Percentiles rank a stretch among this genome's conserved stretches.
Conservation (phyloP, 2,888 invertebrate genomes). For the Glaucopsyche alexis region DNA sequence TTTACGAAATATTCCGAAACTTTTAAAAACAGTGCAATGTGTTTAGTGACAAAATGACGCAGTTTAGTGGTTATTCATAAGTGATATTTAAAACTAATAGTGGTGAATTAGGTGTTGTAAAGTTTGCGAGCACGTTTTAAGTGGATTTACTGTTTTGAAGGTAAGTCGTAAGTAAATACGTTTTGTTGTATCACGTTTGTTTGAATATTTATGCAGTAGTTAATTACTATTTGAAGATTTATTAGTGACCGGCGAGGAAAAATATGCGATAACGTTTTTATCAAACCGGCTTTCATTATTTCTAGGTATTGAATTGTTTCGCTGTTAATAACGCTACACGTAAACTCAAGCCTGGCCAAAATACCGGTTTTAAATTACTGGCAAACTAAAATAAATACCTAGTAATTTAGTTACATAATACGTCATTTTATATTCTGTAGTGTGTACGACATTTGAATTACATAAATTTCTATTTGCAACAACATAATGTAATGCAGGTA, state of each 20-base stretch:
- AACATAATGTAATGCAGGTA: neutral
- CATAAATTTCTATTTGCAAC: neutral
- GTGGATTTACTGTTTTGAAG: constrained; percentile 53
- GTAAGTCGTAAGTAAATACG: neutral
- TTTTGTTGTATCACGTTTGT: constrained; percentile 38
- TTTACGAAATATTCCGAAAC: constrained; percentile 48
- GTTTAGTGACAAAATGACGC: constrained; percentile 53
- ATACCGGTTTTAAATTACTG: constrained; percentile 22
- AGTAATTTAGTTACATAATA: neutral
- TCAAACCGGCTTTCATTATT: neutral
- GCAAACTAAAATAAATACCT: neutral
- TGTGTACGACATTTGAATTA: no score
- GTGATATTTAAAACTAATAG: constrained; percentile 47
- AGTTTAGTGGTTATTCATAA: constrained; percentile 52
- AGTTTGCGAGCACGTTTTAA: constrained; percentile 42
- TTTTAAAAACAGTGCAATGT: constrained; percentile 53
- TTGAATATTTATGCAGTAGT: constrained; percentile 48
- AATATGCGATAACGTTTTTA: neutral
- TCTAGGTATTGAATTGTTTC: constrained; percentile 10
- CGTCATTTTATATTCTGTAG: no score
- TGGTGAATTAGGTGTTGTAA: constrained; percentile 41
- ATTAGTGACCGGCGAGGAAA: neutral
- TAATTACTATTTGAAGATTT: constrained; percentile 41
- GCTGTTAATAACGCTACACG: neutral
- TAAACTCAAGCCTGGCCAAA: neutral